A percentile compares a stretch with the other conserved stretches of the same genome.
These are phyloP conservation scores for Tetraodon nigroviridis DNA, from an alignment of 2,113 vertebrate genomes.

Conservation along the genomic window DNA sequence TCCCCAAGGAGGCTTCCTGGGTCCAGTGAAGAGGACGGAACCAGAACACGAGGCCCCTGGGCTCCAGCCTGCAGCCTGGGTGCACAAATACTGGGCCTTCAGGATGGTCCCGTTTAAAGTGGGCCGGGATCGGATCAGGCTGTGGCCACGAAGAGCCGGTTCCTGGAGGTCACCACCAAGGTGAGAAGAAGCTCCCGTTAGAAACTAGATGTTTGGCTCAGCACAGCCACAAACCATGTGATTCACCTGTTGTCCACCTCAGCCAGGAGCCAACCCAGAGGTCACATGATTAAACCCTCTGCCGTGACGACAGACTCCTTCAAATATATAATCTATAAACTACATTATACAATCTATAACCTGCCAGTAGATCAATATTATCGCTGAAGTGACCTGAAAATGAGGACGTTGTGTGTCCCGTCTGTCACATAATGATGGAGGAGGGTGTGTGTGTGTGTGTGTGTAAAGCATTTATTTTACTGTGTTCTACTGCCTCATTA, in stretches of 20 bases:
- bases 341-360: constrained; percentile 66
- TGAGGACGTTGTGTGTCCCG: constrained; percentile 18
- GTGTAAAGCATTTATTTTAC: constrained; percentile 39
- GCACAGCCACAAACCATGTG: too few species aligned
- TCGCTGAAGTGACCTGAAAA: constrained; percentile 63
- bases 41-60: too few species aligned
- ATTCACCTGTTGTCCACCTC: too few species aligned
- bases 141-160: too few species aligned
- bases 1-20: constrained; percentile 2
- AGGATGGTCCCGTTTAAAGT: too few species aligned
- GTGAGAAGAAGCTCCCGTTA: too few species aligned
- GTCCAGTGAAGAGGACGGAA: not conserved
- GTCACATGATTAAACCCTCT: not conserved
- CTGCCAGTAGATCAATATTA: constrained; percentile 47
- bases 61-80: too few species aligned
- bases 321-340: constrained; percentile 67
- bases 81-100: too few species aligned
- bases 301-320: constrained; percentile 31
- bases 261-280: not conserved
- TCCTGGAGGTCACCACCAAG: too few species aligned
- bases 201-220: too few species aligned
- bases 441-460: constrained; percentile 23
- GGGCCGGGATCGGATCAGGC: too few species aligned
- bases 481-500: constrained; percentile 64
- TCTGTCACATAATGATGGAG: constrained; percentile 32